These are phyloP conservation scores for Galerucella pusilla DNA, from an alignment of 2,888 invertebrate species.

Conservation along the genomic window DNA sequence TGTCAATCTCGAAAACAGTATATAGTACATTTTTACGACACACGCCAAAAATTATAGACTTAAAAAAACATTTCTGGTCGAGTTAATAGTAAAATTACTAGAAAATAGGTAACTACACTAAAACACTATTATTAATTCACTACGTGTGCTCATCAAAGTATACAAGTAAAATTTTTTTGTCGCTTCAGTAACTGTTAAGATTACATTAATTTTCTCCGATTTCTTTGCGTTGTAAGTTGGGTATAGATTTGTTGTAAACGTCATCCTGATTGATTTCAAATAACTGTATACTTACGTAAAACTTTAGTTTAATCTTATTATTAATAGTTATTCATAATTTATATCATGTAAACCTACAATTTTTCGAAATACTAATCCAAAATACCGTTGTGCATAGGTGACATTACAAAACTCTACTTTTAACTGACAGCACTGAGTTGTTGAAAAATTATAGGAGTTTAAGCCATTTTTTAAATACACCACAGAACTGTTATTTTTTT, in stretches of 20 bases:
- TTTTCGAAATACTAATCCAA: no score
- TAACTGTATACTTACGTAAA: no score
- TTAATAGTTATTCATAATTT: no score
- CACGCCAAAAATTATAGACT: constrained; percentile 1
- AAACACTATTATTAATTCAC: neutral
- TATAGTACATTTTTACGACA: neutral
- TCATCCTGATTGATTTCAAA: neutral
- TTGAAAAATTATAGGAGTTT: no score
- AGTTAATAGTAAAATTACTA: constrained; percentile 13
- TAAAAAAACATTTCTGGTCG: neutral
- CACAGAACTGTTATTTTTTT: no score
- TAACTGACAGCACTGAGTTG: no score
- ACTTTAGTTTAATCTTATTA: no score
- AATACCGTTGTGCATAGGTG: no score
- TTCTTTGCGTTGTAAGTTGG: neutral
- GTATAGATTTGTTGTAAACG: neutral
- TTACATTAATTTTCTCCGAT: neutral
- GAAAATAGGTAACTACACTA: constrained; percentile 8
- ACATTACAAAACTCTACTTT: no score
- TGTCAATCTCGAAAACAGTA: no score
- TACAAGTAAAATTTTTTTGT: neutral
- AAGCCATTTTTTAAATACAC: no score
- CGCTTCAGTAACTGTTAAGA: constrained; percentile 8
- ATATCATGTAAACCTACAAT: no score
- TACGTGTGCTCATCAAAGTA: constrained; percentile 5